A percentile compares a stretch with the other conserved stretches of the same genome.
Evolutionary conservation across 2,797 vertebrate genomes (phyloP).

Genomic region (Urosaurus nigricauda): DNA sequence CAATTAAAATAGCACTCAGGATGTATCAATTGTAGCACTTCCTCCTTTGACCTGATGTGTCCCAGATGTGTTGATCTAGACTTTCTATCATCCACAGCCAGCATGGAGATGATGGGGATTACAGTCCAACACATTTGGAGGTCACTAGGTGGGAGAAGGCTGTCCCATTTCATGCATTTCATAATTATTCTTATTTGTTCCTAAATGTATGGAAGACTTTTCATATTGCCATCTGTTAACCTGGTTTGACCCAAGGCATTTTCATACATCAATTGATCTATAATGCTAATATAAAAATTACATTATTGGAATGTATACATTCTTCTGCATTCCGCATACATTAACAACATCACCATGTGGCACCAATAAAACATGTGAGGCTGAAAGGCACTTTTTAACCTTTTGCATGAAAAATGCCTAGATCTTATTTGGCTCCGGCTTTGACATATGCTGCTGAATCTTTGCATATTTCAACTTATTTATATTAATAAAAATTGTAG

Average conservation of each 20-base stretch:
- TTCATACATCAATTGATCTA: neutral
- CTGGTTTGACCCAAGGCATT: neutral
- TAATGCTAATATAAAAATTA: constrained; percentile 5
- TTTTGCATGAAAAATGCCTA: neutral
- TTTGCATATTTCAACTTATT: neutral
- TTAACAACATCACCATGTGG: constrained; percentile 3
- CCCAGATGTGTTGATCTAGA: neutral
- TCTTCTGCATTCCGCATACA: constrained; percentile 2
- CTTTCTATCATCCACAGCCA: too few relatives aligned
- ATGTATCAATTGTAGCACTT: neutral
- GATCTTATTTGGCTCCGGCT: neutral
- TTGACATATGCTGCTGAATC: neutral
- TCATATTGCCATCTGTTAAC: neutral
- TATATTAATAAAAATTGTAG: constrained; percentile 13
- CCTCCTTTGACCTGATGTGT: neutral
- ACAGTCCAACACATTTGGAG: too few relatives aligned
- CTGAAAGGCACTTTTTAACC: neutral
- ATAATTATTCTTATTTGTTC: neutral
- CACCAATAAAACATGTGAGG: neutral
- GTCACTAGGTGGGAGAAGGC: neutral
- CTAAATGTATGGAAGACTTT: constrained; percentile 12
- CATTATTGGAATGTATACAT: constrained; percentile 13
- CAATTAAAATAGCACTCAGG: neutral
- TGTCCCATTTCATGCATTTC: neutral
- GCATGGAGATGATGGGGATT: neutral